Conservation (phyloP, 1,140 invertebrate genomes). For the Lucilia sericata region DNA sequence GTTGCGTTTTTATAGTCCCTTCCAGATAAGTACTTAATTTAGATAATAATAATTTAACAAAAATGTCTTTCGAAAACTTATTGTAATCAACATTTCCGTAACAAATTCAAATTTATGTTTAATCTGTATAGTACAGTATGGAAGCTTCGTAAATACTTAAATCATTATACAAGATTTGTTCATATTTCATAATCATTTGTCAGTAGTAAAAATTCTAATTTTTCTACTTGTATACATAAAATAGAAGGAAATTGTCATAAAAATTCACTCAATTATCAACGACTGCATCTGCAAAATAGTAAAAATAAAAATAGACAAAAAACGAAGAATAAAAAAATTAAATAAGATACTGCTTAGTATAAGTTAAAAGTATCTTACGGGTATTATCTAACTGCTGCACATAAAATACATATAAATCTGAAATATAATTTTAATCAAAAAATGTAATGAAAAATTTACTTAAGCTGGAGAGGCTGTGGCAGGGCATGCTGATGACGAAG, state of each 20-base stretch:
- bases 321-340: background rate
- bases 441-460: constrained; percentile 4
- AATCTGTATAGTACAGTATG: no score
- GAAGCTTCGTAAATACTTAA: background rate
- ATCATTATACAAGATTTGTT: background rate
- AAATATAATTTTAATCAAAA: constrained; percentile 4
- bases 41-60: background rate
- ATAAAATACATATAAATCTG: constrained; percentile 18
- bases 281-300: background rate
- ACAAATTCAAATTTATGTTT: no score
- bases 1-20: background rate
- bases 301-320: no score
- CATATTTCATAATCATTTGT: background rate
- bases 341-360: background rate
- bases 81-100: background rate
- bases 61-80: background rate
- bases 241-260: background rate
- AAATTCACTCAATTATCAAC: background rate
- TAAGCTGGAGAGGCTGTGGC: background rate
- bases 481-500: background rate
- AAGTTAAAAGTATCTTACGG: background rate
- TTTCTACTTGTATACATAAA: background rate
- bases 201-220: background rate
- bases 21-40: background rate
- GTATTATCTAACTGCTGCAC: background rate